These are phyloP conservation scores for Protophormia terraenovae DNA, from an alignment of 2,888 invertebrate genomes.

Conservation along the genomic window DNA sequence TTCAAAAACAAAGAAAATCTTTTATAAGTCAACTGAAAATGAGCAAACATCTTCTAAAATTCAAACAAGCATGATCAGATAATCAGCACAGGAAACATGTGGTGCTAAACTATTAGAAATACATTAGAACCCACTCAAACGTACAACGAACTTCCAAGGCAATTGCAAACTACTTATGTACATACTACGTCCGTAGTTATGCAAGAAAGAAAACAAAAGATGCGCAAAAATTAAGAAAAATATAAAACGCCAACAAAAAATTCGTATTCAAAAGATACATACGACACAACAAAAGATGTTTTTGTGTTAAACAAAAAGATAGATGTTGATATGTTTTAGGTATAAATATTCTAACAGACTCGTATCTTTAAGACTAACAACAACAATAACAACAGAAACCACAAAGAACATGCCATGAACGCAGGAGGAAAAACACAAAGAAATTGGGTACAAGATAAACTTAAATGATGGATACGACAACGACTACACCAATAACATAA, in stretches of 20 bases:
- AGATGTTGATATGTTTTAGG: conserved; percentile 40
- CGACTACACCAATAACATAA: conserved; percentile 10
- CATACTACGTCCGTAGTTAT: conserved; percentile 47
- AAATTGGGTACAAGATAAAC: conserved; percentile 56
- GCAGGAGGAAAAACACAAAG: conserved; percentile 15
- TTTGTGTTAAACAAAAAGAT: conserved; percentile 56
- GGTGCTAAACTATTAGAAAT: conserved; percentile 75
- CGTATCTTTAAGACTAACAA: conserved; percentile 1
- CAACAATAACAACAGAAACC: too few relatives aligned
- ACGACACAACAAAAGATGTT: conserved; percentile 64
- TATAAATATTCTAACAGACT: neutral
- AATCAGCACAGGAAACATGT: conserved; percentile 53
- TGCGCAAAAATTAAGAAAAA: conserved; percentile 54
- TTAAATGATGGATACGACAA: conserved; percentile 56
- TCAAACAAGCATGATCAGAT: conserved; percentile 55
- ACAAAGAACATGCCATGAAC: conserved; percentile 29
- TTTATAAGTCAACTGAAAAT: conserved; percentile 42
- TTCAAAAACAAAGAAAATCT: conserved; percentile 51
- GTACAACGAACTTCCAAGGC: conserved; percentile 49
- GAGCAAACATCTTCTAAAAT: conserved; percentile 49
- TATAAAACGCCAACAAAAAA: conserved; percentile 28
- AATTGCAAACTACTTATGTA: conserved; percentile 43
- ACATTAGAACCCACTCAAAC: conserved; percentile 77
- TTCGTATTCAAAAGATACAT: conserved; percentile 41
- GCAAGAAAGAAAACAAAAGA: conserved; percentile 60